Evolutionary conservation across 2,888 invertebrate genomes (phyloP).

Genomic region (Notodonta ziczac): DNA sequence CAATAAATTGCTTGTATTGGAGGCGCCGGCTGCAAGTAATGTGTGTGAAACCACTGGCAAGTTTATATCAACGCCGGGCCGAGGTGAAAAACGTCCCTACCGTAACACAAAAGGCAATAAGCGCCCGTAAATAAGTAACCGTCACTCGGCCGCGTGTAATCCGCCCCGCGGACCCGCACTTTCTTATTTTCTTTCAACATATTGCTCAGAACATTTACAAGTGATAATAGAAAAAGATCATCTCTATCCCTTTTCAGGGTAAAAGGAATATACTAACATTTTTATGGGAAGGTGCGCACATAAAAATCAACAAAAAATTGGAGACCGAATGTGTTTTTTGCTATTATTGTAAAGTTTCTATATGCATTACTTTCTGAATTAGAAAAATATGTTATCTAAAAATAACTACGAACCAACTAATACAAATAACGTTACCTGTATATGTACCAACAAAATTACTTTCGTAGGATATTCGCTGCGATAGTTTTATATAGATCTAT

Average conservation of each 20-base stretch:
- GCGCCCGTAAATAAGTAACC: conserved; percentile 50
- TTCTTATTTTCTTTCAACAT: neutral
- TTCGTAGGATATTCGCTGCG: no score
- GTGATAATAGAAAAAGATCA: conserved; percentile 2
- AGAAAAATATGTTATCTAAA: neutral
- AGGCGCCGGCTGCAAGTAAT: conserved; percentile 65
- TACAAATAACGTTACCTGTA: no score
- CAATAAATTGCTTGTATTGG: conserved; percentile 77
- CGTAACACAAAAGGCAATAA: conserved; percentile 63
- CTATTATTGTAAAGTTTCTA: neutral
- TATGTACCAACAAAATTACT: no score
- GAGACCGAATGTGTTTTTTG: neutral
- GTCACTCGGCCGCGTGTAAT: conserved; percentile 19
- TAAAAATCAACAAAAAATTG: neutral
- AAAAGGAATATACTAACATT: neutral
- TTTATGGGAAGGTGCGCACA: neutral
- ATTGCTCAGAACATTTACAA: conserved; percentile 1
- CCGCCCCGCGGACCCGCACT: neutral
- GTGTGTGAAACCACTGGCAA: conserved; percentile 63
- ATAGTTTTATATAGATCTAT: no score
- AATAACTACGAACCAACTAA: neutral
- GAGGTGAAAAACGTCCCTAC: conserved; percentile 66
- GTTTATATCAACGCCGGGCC: conserved; percentile 59
- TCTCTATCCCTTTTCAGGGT: neutral
- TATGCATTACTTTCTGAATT: neutral